Evolutionary conservation across 2,113 vertebrate species (phyloP).

Genomic region (Apistogramma diplotaenia): DNA sequence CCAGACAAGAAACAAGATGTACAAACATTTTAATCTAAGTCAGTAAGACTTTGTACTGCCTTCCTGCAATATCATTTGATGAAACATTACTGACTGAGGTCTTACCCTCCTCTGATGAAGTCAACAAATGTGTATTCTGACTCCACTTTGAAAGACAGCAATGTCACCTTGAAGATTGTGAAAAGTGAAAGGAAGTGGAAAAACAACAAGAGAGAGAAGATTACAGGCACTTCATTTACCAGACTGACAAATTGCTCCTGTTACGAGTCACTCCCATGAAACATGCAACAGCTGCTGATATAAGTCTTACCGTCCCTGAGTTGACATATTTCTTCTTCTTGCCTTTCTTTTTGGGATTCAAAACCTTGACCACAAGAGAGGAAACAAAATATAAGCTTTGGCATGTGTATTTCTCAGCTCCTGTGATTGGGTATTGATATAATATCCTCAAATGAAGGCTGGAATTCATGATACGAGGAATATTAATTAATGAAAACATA

Average conservation of each 20-base stretch:
- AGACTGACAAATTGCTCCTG: background rate
- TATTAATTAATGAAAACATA: background rate
- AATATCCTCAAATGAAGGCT: background rate
- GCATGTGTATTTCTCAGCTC: background rate
- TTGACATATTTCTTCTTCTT: conserved; percentile 98
- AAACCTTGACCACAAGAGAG: conserved; percentile 75
- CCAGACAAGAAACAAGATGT: background rate
- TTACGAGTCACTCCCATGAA: background rate
- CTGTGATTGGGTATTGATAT: background rate
- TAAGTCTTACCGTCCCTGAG: conserved; percentile 88
- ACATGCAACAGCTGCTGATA: background rate
- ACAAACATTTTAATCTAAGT: background rate
- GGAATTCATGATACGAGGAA: background rate
- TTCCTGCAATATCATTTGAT: background rate
- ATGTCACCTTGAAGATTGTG: conserved; percentile 81
- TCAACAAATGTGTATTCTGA: conserved; percentile 94
- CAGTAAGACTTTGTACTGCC: background rate
- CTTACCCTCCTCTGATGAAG: conserved; percentile 95
- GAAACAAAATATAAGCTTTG: background rate
- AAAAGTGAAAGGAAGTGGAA: background rate
- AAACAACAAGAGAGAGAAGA: background rate
- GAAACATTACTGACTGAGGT: conserved; percentile 5
- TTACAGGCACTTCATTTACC: background rate
- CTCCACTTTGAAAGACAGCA: conserved; percentile 92
- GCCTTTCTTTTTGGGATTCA: conserved; percentile 96